Conservation (phyloP, 2,113 vertebrate genomes). For the Paradisaea rubra region DNA sequence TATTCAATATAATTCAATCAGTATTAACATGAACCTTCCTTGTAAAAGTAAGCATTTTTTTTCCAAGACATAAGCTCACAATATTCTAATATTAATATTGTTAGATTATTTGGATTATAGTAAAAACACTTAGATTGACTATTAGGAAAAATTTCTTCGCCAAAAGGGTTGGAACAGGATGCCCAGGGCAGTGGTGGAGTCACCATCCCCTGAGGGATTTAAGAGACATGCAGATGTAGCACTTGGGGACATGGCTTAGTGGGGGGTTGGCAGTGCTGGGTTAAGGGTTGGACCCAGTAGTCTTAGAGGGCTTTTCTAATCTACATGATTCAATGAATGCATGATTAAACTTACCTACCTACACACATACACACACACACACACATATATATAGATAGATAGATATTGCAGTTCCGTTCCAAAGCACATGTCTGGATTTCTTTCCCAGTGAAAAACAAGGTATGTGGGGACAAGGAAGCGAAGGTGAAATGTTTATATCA, state of each 20-base stretch:
- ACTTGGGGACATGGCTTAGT: not conserved
- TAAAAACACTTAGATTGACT: not conserved
- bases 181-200: not conserved
- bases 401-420: not conserved
- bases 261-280: not conserved
- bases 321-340: not conserved
- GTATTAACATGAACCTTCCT: not conserved
- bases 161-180: not conserved
- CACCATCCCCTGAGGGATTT: not conserved
- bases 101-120: not conserved
- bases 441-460: not conserved
- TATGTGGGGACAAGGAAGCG: not conserved
- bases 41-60: not conserved
- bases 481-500: not conserved
- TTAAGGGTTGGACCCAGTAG: not conserved
- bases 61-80: not conserved
- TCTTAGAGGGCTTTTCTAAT: not conserved
- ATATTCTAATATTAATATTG: not conserved
- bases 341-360: not conserved
- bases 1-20: not conserved
- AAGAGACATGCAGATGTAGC: fast-evolving
- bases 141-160: not conserved
- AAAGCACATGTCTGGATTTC: not conserved
- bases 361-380: not conserved
- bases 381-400: not conserved